Evolutionary conservation across 2,797 vertebrate species (phyloP), one percentile per base, ranked within the genome.

Genomic region (Poeciliopsis gracilis): DNA sequence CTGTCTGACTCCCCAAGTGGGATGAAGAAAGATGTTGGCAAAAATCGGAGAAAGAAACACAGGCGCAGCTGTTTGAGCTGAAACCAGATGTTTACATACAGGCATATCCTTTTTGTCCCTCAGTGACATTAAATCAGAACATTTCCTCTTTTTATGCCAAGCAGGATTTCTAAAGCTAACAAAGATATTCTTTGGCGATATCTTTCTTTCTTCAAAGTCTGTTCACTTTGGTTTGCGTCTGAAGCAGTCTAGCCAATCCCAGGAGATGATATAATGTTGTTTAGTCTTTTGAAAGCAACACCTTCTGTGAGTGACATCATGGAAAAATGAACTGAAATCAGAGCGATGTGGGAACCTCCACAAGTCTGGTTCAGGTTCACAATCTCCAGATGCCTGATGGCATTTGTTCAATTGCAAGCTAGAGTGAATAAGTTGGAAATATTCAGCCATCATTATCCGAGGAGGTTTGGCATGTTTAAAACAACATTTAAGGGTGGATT

Each of bases 21-120:
- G 25, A 69, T 43, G 25, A 70, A 70, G 41, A 70, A 67, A 38
- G 33, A 67, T 67, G 33, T 67, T 67, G 63, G 12, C 33, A 67
- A 41, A 67, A 67, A 67, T 38, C 63, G 20, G 36, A 23, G 36
- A 41, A 70, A 16, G 30, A 36, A 69, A 15, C 38, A 70, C 41
- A n/a, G n/a, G 16, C 41, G 3, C 67, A 70, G 15, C 67, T 69
- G 20, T 69, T 43, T 41, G 38, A 69, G 66, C n/a, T 70, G 38
- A 45, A 67, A 70, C 67, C 41, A 70, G 41, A 69, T 69, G 15
- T 69, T 69, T n/a, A 69, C 41, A 69, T 43, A 36, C 57, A 61
- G 57, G 36, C 61, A 36, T 20, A 36, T 63, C 16, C 30, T 4
- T 36, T 63, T 38, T 38, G 3, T 59, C n/a, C 4, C 11, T 63